Evolutionary conservation across 2,113 vertebrate species (phyloP).

Genomic region (Lethenteron camtschaticum): DNA sequence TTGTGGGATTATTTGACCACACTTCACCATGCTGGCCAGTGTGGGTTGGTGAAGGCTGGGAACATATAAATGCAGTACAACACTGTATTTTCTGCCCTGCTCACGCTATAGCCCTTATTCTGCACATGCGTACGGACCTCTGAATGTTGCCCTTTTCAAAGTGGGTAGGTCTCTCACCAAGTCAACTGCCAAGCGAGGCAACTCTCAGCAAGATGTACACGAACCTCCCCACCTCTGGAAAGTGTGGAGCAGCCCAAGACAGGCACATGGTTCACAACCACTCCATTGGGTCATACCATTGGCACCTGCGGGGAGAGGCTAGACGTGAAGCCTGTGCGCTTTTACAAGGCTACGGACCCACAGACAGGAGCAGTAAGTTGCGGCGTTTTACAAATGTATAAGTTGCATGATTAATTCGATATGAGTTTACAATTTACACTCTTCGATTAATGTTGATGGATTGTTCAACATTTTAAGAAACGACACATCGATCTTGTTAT

Average conservation of each 20-base stretch:
- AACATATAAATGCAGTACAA: too few relatives aligned
- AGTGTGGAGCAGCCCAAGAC: constrained; percentile 7
- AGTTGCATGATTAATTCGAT: too few relatives aligned
- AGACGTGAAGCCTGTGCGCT: constrained; percentile 22
- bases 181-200: constrained; percentile 8
- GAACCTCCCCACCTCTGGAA: too few relatives aligned
- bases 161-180: constrained; percentile 11
- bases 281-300: constrained; percentile 36
- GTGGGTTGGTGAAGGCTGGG: too few relatives aligned
- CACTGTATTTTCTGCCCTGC: too few relatives aligned
- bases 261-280: constrained; percentile 55
- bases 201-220: constrained; percentile 13
- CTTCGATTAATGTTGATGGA: neutral
- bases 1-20: too few relatives aligned
- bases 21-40: too few relatives aligned
- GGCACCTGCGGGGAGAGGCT: constrained; percentile 30
- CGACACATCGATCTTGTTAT: neutral
- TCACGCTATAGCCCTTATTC: too few relatives aligned
- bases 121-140: too few relatives aligned
- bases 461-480: neutral
- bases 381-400: too few relatives aligned
- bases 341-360: constrained; percentile 42
- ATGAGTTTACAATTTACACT: neutral
- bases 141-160: too few relatives aligned
- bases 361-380: constrained; percentile 34